A percentile compares a stretch with the other conserved stretches of the same genome.
Conservation (phyloP, 2,113 vertebrate genomes). For the Atrichornis clamosus region DNA sequence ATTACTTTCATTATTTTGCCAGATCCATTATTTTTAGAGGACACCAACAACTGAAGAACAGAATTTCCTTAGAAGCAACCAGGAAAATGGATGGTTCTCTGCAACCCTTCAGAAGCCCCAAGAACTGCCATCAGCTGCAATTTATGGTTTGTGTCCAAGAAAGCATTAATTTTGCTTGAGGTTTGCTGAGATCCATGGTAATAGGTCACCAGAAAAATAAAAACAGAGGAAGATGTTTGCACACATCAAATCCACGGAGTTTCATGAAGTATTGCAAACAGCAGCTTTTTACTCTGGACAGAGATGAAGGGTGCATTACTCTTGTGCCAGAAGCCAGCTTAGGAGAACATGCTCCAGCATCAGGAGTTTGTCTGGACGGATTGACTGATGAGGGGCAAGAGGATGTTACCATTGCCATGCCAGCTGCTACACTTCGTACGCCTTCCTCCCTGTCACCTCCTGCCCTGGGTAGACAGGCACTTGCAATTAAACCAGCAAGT, state of each 20-base stretch:
- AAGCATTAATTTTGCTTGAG: neutral
- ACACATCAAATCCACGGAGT: neutral
- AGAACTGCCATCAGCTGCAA: neutral
- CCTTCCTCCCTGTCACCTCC: neutral
- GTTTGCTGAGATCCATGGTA: neutral
- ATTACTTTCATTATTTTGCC: neutral
- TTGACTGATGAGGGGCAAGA: neutral
- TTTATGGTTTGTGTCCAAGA: neutral
- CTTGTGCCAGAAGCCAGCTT: neutral
- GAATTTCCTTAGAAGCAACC: neutral
- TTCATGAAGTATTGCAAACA: neutral
- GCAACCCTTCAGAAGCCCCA: neutral
- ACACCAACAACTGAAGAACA: neutral
- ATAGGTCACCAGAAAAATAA: neutral
- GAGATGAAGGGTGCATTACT: neutral
- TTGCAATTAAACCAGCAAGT: neutral
- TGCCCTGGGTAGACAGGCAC: neutral
- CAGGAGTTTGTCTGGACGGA: neutral
- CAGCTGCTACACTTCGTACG: neutral
- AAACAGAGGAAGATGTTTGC: neutral
- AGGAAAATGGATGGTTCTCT: neutral
- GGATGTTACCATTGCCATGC: neutral
- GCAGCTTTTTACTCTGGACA: neutral
- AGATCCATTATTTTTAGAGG: neutral
- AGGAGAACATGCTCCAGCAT: neutral